Evolutionary conservation across 2,888 invertebrate species (phyloP).

Genomic region (Schrankia costaestrigalis): DNA sequence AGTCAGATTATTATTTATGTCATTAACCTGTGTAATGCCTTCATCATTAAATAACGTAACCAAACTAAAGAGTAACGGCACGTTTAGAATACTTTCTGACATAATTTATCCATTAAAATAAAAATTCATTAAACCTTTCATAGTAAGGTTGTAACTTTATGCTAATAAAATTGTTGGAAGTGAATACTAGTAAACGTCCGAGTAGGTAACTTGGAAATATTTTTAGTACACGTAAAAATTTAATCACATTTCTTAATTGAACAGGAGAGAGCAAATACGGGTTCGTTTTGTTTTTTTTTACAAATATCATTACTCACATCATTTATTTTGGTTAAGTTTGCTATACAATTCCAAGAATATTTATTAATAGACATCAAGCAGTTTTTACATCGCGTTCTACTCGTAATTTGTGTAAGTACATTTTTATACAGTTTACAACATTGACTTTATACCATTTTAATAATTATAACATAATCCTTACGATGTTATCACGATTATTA

Average conservation of each 20-base stretch:
- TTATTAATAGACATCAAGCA: too few relatives aligned
- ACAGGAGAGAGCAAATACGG: conserved; percentile 29
- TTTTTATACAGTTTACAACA: too few relatives aligned
- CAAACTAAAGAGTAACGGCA: conserved; percentile 28
- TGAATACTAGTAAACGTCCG: conserved; percentile 26
- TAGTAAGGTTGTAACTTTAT: conserved; percentile 46
- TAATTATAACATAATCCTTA: not conserved
- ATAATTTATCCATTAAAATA: conserved; percentile 61
- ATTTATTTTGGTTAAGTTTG: too few relatives aligned
- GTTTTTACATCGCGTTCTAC: too few relatives aligned
- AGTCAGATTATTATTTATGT: conserved; percentile 18
- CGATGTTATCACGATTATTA: conserved; percentile 8
- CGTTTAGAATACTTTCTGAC: conserved; percentile 50
- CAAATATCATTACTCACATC: too few relatives aligned
- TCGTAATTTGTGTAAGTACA: too few relatives aligned
- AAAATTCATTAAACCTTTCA: conserved; percentile 49
- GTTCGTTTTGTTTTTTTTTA: conserved; percentile 10
- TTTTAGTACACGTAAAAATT: conserved; percentile 62
- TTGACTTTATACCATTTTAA: not conserved
- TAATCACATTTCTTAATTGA: conserved; percentile 55
- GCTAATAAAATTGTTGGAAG: conserved; percentile 42
- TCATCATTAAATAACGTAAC: conserved; percentile 22
- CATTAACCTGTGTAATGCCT: conserved; percentile 23
- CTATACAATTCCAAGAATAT: too few relatives aligned
- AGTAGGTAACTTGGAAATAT: conserved; percentile 38